Conservation (phyloP, 2,113 vertebrate species). For the Tylochromis polylepis region DNA sequence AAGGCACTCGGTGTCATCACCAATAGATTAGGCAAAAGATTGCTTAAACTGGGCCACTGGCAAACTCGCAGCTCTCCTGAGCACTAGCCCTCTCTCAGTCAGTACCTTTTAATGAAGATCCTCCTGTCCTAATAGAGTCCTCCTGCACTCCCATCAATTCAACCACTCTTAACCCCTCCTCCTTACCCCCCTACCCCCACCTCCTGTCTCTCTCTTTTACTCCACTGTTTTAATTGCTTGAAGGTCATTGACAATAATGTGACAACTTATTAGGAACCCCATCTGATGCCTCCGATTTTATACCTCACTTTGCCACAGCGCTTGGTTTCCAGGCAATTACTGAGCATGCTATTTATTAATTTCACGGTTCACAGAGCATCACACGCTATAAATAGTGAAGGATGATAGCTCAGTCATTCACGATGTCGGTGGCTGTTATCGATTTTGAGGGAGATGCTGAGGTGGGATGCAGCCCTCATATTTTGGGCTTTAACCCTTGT, state of each 20-base stretch:
- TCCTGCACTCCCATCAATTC: conserved; percentile 44
- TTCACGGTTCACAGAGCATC: conserved; percentile 76
- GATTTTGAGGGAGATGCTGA: conserved; percentile 63
- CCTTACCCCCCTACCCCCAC: neutral
- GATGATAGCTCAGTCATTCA: conserved; percentile 70
- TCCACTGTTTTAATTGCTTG: conserved; percentile 73
- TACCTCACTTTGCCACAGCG: conserved; percentile 65
- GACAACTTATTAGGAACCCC: conserved; percentile 76
- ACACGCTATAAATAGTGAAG: conserved; percentile 74
- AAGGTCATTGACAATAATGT: conserved; percentile 79
- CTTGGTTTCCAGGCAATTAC: conserved; percentile 76
- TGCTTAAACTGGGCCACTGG: neutral
- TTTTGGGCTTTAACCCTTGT: conserved; percentile 18
- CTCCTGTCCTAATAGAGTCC: conserved; percentile 41
- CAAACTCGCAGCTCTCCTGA: neutral
- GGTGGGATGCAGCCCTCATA: conserved; percentile 40
- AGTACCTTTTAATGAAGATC: conserved; percentile 57
- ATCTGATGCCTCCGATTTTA: conserved; percentile 73
- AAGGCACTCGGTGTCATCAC: neutral
- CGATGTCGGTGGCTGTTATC: conserved; percentile 61
- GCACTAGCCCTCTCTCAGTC: neutral
- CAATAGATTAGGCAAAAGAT: conserved; percentile 16
- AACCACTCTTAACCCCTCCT: conserved; percentile 40
- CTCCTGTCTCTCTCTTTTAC: conserved; percentile 6
- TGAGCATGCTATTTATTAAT: conserved; percentile 79